Evolutionary conservation across 1,140 invertebrate genomes (phyloP).

Genomic region (Trichogramma pretiosum): DNA sequence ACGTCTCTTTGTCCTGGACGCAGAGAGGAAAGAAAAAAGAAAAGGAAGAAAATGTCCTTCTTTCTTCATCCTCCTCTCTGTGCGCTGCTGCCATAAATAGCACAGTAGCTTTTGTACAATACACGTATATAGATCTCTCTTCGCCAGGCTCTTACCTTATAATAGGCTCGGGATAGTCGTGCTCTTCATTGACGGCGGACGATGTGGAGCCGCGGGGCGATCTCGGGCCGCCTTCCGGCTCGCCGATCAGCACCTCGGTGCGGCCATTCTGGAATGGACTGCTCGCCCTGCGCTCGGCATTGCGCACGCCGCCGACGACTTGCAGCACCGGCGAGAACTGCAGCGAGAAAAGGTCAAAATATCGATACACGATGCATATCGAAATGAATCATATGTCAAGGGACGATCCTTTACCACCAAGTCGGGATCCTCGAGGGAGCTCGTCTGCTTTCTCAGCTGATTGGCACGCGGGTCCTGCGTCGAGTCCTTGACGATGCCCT

Average conservation of each 20-base stretch:
- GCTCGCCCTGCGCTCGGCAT: slow-evolving; percentile 45
- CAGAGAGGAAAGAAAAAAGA: no score
- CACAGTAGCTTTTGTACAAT: no score
- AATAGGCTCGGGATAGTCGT: slow-evolving; percentile 38
- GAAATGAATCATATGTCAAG: no score
- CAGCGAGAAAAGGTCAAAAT: no score
- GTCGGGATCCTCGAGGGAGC: slow-evolving; percentile 34
- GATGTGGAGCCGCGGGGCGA: slow-evolving; percentile 44
- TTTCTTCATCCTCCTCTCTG: no score
- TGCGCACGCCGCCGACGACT: background rate
- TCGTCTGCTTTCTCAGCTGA: slow-evolving; percentile 36
- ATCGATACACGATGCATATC: no score
- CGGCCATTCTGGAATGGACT: slow-evolving; percentile 62
- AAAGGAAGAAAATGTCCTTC: no score
- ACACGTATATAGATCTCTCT: slow-evolving; percentile 6
- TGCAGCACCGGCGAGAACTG: background rate
- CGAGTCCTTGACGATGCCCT: slow-evolving; percentile 31
- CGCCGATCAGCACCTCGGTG: slow-evolving; percentile 62
- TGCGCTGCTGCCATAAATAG: no score
- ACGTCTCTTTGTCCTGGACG: no score
- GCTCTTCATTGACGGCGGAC: slow-evolving; percentile 36
- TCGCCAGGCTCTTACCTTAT: slow-evolving; percentile 28
- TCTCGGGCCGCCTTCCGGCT: slow-evolving; percentile 41
- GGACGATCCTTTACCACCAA: no score
- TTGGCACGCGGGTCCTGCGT: slow-evolving; percentile 23